These are phyloP conservation scores for Chrysomallon squamiferum DNA, from an alignment of 1,140 invertebrate species.

Conservation along the genomic window DNA sequence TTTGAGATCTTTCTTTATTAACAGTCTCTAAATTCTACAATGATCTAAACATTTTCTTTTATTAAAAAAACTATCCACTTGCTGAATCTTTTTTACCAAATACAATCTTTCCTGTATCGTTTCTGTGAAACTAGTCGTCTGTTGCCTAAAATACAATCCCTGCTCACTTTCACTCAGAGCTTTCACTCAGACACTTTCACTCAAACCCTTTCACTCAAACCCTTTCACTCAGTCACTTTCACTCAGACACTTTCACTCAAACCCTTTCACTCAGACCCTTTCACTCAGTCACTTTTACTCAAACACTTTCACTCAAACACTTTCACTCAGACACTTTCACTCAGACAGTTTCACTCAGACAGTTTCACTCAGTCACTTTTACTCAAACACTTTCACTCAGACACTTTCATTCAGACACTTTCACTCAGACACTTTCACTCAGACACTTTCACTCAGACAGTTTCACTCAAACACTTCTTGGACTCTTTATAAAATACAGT, in stretches of 20 bases:
- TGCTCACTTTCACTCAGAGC: neutral
- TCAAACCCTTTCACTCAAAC: neutral
- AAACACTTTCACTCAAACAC: constrained; percentile 12
- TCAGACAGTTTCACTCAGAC: constrained; percentile 8
- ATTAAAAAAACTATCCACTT: no score
- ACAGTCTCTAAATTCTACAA: no score
- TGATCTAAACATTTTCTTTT: no score
- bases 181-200: neutral
- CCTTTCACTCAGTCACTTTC: constrained; percentile 4
- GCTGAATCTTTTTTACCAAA: no score
- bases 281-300: neutral
- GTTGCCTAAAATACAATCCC: no score
- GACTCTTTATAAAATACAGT: no score
- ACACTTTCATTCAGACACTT: neutral
- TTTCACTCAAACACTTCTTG: no score
- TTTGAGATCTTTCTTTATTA: no score
- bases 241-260: neutral
- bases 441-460: neutral
- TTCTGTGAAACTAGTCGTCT: no score
- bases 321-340: constrained; percentile 6
- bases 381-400: neutral
- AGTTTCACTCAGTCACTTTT: neutral
- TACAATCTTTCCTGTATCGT: no score
- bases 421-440: neutral
- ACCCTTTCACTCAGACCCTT: neutral